phyloP scores from a whole-genome alignment of 2,888 invertebrate genomes.

The Drosophila diplacantha region DNA sequence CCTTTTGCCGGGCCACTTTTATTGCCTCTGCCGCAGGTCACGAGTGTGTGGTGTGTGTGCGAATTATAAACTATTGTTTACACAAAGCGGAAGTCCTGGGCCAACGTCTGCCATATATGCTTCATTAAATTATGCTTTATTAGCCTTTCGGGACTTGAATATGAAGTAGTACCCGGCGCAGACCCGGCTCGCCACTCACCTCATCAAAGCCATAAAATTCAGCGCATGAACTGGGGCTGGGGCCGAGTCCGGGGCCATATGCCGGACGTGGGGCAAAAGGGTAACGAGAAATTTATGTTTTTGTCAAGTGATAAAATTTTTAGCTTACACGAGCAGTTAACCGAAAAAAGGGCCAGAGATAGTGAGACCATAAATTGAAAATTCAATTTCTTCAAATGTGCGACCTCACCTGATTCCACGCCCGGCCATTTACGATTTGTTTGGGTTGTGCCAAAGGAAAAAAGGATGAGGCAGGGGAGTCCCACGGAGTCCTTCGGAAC shows the following conservation, averaged over 20 bases:
- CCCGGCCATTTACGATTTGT: slow-evolving; percentile 61
- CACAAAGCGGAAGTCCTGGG: slow-evolving; percentile 69
- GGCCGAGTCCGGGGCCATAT: not conserved
- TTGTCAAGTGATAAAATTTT: slow-evolving; percentile 74
- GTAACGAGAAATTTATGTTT: slow-evolving; percentile 71
- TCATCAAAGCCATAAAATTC: slow-evolving; percentile 55
- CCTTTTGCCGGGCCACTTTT: slow-evolving; percentile 54
- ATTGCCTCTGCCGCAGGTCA: slow-evolving; percentile 36
- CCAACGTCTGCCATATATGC: slow-evolving; percentile 63
- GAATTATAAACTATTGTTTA: slow-evolving; percentile 74
- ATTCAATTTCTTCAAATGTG: slow-evolving; percentile 68
- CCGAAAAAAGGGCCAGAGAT: slow-evolving; percentile 56
- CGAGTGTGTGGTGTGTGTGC: slow-evolving; percentile 33
- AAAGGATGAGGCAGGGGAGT: not conserved
- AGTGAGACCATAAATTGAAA: slow-evolving; percentile 71
- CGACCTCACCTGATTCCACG: slow-evolving; percentile 35
- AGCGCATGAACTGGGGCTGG: slow-evolving; percentile 20
- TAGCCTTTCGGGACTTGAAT: slow-evolving; percentile 74
- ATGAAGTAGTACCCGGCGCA: slow-evolving; percentile 62
- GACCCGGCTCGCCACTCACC: slow-evolving; percentile 19
- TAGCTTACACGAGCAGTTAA: slow-evolving; percentile 72
- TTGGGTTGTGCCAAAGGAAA: slow-evolving; percentile 49
- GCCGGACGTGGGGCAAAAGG: slow-evolving; percentile 9
- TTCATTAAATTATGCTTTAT: slow-evolving; percentile 76
- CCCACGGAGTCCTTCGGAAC: not conserved